phyloP scores from a whole-genome alignment of 92 coral and sea anemone genomes.

The Heteractis magnifica region DNA sequence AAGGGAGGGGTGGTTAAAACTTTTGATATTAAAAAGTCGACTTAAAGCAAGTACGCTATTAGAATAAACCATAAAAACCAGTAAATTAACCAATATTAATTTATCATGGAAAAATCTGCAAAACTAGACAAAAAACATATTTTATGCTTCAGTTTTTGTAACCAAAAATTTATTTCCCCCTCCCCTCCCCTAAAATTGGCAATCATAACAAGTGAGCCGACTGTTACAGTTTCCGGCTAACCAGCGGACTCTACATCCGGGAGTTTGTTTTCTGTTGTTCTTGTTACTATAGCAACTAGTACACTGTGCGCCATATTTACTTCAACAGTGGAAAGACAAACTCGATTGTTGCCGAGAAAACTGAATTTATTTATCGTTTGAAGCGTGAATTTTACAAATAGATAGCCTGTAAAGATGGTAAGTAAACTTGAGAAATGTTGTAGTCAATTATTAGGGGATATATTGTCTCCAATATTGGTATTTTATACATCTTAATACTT shows the following conservation, averaged over 20 bases:
- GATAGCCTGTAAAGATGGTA: slow-evolving; percentile 17
- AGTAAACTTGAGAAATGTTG: background rate
- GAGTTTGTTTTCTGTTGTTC: slow-evolving; percentile 27
- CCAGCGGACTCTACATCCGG: slow-evolving; percentile 40
- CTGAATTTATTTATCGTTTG: background rate
- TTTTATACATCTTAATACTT: background rate
- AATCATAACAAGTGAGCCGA: background rate
- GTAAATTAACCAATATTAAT: no score
- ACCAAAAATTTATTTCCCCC: background rate
- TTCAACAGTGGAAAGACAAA: background rate
- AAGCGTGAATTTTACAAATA: background rate
- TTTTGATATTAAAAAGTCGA: background rate
- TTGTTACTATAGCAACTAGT: slow-evolving; percentile 25
- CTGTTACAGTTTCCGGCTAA: background rate
- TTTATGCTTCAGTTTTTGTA: background rate
- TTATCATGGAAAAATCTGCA: no score
- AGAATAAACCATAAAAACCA: no score
- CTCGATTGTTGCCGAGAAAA: background rate
- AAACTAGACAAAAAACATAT: no score
- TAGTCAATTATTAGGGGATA: background rate
- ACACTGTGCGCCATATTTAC: slow-evolving; percentile 52
- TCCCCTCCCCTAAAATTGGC: slow-evolving; percentile 7
- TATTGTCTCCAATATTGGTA: background rate
- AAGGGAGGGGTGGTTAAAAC: background rate
- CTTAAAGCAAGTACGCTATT: no score